phyloP scores from a whole-genome alignment of 2,113 vertebrate species.

The Cisticola juncidis region DNA sequence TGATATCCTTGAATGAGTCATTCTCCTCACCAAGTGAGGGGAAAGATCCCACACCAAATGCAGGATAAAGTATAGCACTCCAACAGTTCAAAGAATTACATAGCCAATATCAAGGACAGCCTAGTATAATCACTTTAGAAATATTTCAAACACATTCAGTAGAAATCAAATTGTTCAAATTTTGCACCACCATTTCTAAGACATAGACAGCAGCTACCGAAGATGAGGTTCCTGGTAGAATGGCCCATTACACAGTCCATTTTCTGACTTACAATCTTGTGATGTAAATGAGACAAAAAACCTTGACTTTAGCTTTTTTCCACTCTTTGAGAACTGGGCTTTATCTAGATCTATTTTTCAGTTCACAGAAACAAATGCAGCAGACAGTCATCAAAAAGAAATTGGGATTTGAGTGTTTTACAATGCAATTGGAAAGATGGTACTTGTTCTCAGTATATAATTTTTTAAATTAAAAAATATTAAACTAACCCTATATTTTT shows the following conservation, averaged over 20 bases:
- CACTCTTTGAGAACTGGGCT: neutral
- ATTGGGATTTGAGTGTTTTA: neutral
- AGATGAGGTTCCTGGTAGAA: neutral
- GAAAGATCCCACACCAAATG: neutral
- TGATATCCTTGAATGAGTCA: neutral
- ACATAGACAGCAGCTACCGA: neutral
- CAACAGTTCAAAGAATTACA: neutral
- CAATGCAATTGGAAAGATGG: neutral
- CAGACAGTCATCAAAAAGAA: neutral
- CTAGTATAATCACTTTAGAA: neutral
- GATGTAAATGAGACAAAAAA: neutral
- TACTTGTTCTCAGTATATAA: neutral
- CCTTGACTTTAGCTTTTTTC: neutral
- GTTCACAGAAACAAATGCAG: neutral
- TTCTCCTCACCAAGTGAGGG: neutral
- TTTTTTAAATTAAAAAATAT: neutral
- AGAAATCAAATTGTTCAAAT: neutral
- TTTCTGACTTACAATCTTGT: neutral
- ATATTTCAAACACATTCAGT: neutral
- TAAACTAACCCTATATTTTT: neutral
- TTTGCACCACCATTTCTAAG: neutral
- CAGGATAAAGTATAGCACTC: neutral
- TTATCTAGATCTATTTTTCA: neutral
- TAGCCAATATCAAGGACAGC: neutral
- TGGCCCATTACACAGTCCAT: neutral